A percentile compares a stretch with the other conserved stretches of the same genome.
phyloP scores from a whole-genome alignment of 2,888 invertebrate species.

The Drosophila quasianomalipes region DNA sequence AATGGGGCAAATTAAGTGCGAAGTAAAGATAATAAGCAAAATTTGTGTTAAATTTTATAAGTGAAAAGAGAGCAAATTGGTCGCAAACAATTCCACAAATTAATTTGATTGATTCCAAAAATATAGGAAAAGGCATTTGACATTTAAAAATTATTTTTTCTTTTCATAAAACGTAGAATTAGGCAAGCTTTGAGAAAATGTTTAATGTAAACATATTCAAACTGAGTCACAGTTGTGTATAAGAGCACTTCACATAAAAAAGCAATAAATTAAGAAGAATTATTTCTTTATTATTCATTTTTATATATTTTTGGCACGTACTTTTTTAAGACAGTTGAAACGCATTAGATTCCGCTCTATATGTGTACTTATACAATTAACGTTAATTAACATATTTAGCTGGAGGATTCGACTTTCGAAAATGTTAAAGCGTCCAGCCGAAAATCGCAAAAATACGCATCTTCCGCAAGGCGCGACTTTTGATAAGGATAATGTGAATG shows the following conservation, averaged over 20 bases:
- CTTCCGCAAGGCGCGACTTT: constrained; percentile 5
- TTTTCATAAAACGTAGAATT: neutral
- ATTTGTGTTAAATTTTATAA: neutral
- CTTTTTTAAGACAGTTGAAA: neutral
- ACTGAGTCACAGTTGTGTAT: no score
- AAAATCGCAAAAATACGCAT: neutral
- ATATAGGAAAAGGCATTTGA: neutral
- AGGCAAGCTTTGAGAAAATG: neutral
- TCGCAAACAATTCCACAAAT: neutral
- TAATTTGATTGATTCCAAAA: neutral
- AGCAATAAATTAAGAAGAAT: neutral
- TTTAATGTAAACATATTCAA: neutral
- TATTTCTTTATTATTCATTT: neutral
- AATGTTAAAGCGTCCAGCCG: neutral
- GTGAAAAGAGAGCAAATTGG: neutral
- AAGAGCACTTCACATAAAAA: neutral
- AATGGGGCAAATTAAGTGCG: constrained; percentile 15
- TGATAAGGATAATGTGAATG: constrained; percentile 13
- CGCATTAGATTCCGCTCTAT: neutral
- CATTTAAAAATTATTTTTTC: neutral
- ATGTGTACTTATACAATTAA: neutral
- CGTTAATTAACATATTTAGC: neutral
- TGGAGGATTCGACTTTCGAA: neutral
- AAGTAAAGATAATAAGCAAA: constrained; percentile 1
- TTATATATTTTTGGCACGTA: constrained; percentile 6